These are phyloP conservation scores for Scaptomyza tumidula DNA, from an alignment of 2,888 invertebrate species.

Conservation along the genomic window DNA sequence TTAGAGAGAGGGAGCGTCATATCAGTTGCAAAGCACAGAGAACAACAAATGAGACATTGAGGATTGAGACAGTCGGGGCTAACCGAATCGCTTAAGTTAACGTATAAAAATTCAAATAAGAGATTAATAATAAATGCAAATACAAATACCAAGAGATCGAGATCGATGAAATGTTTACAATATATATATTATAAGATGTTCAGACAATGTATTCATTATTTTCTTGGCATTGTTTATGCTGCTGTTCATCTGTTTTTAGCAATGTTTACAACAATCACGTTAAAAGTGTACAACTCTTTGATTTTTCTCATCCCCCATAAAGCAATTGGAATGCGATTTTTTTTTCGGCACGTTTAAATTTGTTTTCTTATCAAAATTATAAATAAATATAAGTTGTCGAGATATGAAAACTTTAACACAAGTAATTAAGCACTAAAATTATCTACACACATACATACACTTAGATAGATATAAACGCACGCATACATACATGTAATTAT, in stretches of 20 bases:
- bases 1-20: slow-evolving; percentile 41
- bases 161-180: background rate
- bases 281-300: background rate
- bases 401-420: slow-evolving; percentile 30
- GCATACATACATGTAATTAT: slow-evolving; percentile 19
- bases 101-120: slow-evolving; percentile 1
- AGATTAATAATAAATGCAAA: slow-evolving; percentile 6
- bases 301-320: background rate
- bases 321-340: background rate
- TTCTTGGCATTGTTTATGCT: slow-evolving; percentile 3
- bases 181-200: background rate
- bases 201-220: background rate
- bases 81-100: slow-evolving; percentile 7
- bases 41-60: background rate
- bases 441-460: slow-evolving; percentile 5
- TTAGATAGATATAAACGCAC: slow-evolving; percentile 5
- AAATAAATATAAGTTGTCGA: slow-evolving; percentile 17
- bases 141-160: background rate
- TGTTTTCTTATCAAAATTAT: slow-evolving; percentile 38
- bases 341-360: background rate
- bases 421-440: slow-evolving; percentile 12
- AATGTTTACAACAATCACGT: slow-evolving; percentile 5
- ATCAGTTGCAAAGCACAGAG: slow-evolving; percentile 43
- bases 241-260: background rate
- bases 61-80: background rate